A percentile compares a stretch with the other conserved stretches of the same genome.
Evolutionary conservation across 2,113 vertebrate species (phyloP).

Genomic region (Hemiscyllium ocellatum): DNA sequence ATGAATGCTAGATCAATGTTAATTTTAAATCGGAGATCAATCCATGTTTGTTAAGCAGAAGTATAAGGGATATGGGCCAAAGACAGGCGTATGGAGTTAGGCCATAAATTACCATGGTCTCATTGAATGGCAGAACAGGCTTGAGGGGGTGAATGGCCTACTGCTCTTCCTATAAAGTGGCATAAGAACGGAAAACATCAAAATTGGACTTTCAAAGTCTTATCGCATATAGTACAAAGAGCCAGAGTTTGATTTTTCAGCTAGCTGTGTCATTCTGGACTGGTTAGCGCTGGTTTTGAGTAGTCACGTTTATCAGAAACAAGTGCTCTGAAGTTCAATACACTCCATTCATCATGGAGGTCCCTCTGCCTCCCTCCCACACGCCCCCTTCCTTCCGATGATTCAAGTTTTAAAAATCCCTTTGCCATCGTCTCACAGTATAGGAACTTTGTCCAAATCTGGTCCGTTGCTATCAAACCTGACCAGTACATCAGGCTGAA

Average conservation of each 20-base stretch:
- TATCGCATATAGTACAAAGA: not conserved
- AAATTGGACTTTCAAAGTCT: not conserved
- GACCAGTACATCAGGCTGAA: not conserved
- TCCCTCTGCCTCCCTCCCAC: not conserved
- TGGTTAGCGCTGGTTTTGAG: not conserved
- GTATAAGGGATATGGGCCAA: no score
- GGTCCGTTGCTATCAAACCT: not conserved
- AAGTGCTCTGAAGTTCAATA: not conserved
- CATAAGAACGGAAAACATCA: not conserved
- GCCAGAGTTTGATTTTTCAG: not conserved
- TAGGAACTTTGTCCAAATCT: not conserved
- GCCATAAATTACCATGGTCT: no score
- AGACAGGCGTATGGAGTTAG: no score
- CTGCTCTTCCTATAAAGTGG: not conserved
- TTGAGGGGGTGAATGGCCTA: no score
- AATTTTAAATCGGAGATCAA: no score
- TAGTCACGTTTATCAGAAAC: not conserved
- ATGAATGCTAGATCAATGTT: no score
- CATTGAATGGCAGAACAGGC: no score
- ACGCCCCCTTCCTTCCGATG: not conserved
- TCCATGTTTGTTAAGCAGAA: no score
- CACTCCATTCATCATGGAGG: not conserved
- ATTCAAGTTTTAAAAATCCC: not conserved
- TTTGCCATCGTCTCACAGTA: not conserved
- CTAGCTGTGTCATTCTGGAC: not conserved